phyloP scores from a whole-genome alignment of 2,113 vertebrate species.

The Tupaia tana region DNA sequence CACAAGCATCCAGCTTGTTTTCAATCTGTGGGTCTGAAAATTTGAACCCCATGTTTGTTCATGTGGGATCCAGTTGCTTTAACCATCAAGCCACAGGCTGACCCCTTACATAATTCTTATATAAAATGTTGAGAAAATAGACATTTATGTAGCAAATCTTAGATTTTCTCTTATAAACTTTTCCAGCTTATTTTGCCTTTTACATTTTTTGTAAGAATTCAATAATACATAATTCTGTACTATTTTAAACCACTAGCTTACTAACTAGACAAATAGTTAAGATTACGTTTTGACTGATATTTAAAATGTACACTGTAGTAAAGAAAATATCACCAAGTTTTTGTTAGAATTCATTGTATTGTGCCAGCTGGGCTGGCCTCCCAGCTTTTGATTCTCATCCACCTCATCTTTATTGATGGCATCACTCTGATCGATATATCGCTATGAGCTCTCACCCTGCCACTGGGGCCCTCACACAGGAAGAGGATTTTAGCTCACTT shows the following conservation, averaged over 20 bases:
- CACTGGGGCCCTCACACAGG: not conserved
- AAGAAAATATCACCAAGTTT: not conserved
- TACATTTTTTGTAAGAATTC: not conserved
- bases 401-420: not conserved
- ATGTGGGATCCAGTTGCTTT: no score
- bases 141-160: not conserved
- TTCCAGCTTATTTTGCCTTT: not conserved
- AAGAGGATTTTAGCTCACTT: not conserved
- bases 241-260: not conserved
- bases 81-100: no score
- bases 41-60: no score
- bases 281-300: not conserved
- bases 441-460: no score
- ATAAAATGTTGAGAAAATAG: not conserved
- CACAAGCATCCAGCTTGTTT: no score
- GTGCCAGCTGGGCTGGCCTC: not conserved
- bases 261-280: constrained; percentile 11
- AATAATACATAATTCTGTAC: not conserved
- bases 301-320: not conserved
- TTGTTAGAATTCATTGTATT: not conserved
- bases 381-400: not conserved
- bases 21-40: no score
- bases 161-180: not conserved
- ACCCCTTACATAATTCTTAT: not conserved
- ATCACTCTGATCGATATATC: not conserved